Percentiles rank a stretch among this genome's conserved stretches.
Evolutionary conservation across 2,888 invertebrate genomes (phyloP).

Genomic region (Odiellus spinosus): DNA sequence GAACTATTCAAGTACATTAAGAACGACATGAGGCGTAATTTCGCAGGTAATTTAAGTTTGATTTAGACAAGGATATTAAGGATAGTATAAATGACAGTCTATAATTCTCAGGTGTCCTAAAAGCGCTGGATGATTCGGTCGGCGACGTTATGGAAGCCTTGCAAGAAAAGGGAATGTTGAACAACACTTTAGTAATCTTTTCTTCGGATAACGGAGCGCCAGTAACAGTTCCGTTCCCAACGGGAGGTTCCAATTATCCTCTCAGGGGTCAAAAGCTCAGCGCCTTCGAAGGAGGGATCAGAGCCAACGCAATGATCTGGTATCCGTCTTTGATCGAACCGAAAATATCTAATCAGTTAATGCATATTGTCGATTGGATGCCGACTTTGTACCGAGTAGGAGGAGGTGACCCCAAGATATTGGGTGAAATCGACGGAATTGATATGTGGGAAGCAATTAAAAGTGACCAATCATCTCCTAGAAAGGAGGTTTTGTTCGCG

Average conservation of each 20-base stretch:
- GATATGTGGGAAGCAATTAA: slow-evolving; percentile 6
- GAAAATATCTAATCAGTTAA: slow-evolving; percentile 27
- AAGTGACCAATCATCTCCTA: slow-evolving; percentile 34
- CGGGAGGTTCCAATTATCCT: slow-evolving; percentile 45
- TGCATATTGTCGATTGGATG: slow-evolving; percentile 33
- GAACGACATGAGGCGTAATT: slow-evolving; percentile 42
- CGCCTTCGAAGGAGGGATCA: slow-evolving; percentile 80
- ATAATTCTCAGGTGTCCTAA: slow-evolving; percentile 54
- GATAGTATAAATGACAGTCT: too few species aligned
- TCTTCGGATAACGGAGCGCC: slow-evolving; percentile 70
- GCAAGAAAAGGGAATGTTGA: slow-evolving; percentile 46
- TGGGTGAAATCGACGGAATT: slow-evolving; percentile 6
- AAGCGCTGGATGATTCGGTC: slow-evolving; percentile 66
- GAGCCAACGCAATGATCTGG: slow-evolving; percentile 65
- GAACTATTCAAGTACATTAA: slow-evolving; percentile 49
- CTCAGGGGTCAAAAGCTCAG: slow-evolving; percentile 36
- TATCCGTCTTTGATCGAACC: slow-evolving; percentile 43
- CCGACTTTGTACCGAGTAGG: slow-evolving; percentile 30
- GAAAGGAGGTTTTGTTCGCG: background rate
- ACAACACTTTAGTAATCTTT: slow-evolving; percentile 70
- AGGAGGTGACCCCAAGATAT: slow-evolving; percentile 18
- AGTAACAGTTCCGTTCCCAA: slow-evolving; percentile 39
- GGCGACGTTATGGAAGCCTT: slow-evolving; percentile 58
- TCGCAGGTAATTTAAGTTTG: slow-evolving; percentile 47
- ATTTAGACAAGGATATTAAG: too few species aligned